phyloP scores from a whole-genome alignment of 2,113 vertebrate genomes.

The Paraplagusia blochii region DNA sequence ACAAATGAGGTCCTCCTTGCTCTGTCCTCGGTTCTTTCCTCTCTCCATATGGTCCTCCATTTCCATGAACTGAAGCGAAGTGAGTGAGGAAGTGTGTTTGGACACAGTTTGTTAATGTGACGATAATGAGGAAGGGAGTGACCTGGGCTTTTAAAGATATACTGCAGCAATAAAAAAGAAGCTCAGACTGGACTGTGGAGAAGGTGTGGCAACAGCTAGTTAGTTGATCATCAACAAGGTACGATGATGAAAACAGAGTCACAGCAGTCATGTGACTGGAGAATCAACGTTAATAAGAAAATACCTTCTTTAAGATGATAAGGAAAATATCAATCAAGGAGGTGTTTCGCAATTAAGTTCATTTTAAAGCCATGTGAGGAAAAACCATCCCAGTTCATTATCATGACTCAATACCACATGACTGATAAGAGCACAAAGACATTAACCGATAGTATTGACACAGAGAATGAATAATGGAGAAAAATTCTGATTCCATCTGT shows the following conservation, averaged over 20 bases:
- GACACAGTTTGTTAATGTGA: constrained; percentile 15
- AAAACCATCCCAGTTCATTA: neutral
- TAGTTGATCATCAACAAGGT: constrained; percentile 41
- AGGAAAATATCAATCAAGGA: too few relatives aligned
- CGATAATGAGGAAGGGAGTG: constrained; percentile 18
- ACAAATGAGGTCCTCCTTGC: constrained; percentile 78
- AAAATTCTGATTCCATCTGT: neutral
- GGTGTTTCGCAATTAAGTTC: too few relatives aligned
- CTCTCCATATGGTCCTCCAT: constrained; percentile 70
- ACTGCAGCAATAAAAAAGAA: neutral
- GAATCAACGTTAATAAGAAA: neutral
- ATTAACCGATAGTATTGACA: constrained; percentile 1
- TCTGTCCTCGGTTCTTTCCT: constrained; percentile 54
- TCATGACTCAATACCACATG: constrained; percentile 14
- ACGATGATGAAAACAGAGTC: too few relatives aligned
- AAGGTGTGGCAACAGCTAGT: constrained; percentile 26
- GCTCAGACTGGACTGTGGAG: neutral
- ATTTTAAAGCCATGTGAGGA: neutral
- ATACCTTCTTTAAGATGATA: too few relatives aligned
- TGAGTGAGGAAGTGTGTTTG: constrained; percentile 20
- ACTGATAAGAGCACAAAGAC: neutral
- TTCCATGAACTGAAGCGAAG: constrained; percentile 42
- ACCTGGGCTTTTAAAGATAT: constrained; percentile 53
- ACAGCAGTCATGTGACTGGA: neutral
- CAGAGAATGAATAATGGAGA: constrained; percentile 4